Conservation (phyloP, 1,140 invertebrate species). For the Copidosoma floridanum region DNA sequence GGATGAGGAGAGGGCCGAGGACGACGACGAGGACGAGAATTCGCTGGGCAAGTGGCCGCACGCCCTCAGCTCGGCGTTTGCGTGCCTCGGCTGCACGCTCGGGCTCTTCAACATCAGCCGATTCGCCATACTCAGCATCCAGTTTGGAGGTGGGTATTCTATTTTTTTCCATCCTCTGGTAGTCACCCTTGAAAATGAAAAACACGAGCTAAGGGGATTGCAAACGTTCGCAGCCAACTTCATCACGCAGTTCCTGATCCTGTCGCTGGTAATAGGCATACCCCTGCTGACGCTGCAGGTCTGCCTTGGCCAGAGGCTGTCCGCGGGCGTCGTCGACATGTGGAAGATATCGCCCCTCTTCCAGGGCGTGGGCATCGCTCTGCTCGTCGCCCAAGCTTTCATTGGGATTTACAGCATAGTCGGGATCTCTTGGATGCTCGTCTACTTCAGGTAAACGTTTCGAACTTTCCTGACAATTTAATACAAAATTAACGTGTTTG, state of each 20-base stretch:
- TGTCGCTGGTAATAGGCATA: constrained; percentile 81
- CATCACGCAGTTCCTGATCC: constrained; percentile 82
- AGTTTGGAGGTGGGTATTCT: constrained; percentile 73
- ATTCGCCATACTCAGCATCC: constrained; percentile 81
- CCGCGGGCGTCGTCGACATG: constrained; percentile 85
- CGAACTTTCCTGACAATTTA: no score
- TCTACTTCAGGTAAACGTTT: constrained; percentile 72
- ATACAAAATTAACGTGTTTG: no score
- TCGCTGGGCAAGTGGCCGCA: constrained; percentile 72
- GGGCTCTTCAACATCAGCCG: constrained; percentile 86
- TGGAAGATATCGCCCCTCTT: constrained; percentile 91
- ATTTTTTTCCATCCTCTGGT: no score
- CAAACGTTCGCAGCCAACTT: constrained; percentile 80
- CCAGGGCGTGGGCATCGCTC: constrained; percentile 80
- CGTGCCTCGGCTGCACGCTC: constrained; percentile 79
- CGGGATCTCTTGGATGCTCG: constrained; percentile 85
- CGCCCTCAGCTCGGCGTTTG: constrained; percentile 74
- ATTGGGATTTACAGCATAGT: constrained; percentile 85
- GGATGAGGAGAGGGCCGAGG: constrained; percentile 33
- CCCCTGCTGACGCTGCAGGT: constrained; percentile 83
- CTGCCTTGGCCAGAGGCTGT: constrained; percentile 80
- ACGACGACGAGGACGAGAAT: constrained; percentile 52
- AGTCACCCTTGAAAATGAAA: no score
- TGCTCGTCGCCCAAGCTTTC: constrained; percentile 76
- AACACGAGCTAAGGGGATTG: no score